Evolutionary conservation across 37 sponge, comb jelly and placozoan species (phyloP), one percentile per base, ranked within the genome.

Genomic region (Aphrocallistes beatrix): DNA sequence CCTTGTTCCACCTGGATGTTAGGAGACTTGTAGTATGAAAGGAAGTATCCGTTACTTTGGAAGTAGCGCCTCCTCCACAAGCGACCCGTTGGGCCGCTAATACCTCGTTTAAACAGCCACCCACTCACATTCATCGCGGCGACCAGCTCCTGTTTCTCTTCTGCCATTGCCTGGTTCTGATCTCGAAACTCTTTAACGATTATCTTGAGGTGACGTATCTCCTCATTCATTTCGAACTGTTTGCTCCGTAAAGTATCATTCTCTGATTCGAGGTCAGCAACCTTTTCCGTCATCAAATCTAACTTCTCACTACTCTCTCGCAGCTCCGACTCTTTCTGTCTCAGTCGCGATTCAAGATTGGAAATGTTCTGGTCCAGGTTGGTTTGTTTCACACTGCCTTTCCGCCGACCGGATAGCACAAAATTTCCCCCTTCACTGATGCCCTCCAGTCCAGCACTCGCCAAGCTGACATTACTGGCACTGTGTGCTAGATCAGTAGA

Each of bases 1-100:
- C 75, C 75, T 13, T 60, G 75, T 60, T 60, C 75, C 34, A 60
- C 75, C 75, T 60, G 75, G 3, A 30, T 60, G 75, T 28, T 60
- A 21, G 75, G 75, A 28, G 75, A 60, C 34, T 60, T 60, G 75
- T 60, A 60, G 75, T 60, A 60, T 30, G 75, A 3, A 13, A 60
- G 75, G 21, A 13, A 60, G 75, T 25, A 60, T 21, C 75, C 75
- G 75, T 60, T 60, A 13, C n/a, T 60, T 13, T 60, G 75, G 75
- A 60, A 60, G 75, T 60, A 60, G 10, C 75, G 75, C n/a, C 34
- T 60, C 34, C 75, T 19, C 75, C 75, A 60, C 34, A 60, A 19
- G 1, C 75, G 8, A 30, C 75, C 75, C 34, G 75, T 60, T 3
- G 75, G 75, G 25, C 75, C 75, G 21, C 75, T 60, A 3, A 60